Base-by-base conservation (phyloP, 2,113 vertebrate species). In the Glaucomys volans region DNA sequence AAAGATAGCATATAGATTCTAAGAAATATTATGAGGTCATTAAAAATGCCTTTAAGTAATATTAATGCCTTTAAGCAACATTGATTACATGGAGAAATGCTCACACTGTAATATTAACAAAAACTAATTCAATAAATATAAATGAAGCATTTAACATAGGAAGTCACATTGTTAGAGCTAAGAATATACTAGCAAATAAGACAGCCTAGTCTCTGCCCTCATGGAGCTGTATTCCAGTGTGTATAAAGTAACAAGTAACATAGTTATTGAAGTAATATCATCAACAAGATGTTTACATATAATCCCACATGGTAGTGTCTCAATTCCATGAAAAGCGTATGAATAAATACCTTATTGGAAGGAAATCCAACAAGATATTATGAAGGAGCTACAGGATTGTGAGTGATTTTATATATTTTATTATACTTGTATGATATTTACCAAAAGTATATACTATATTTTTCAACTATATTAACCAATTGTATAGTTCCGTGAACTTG, bases 11-110 rank as follows among this genome's bases (percentile, higher is more conserved):
- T 64, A 30, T 13, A 80, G 52, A 47, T 22, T 28, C 69, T 64
- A 90, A 69, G 28, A 42, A 83, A 35, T 5, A 87, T 20, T 64
- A 44, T 7, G 9, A 52, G 30, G 20, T 79, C 40, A 47, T 54
- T 79, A 62, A 59, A 90, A 90, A 90, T 80, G 24, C 20, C 52
- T 80, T 92, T 87, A 92, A 82, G n/a, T 86, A 96, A 57, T 80
- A 74, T 32, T 54, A 90, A 90, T 84, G 35, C 26, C 52, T 80
- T 90, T 90, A 92, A 74, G 32, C 82, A 96, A 64, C 69, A 69
- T 22, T 42, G 71, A 62, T 37, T 44, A 77, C 67, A 77, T 86
- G 35, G 44, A 66, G 22, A 92, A 90, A 90, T 89, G 5, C n/a
- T 85, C 5, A 35, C 11, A 37, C 30, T 74, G 18, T 12, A 76